These are phyloP conservation scores for Engraulis encrasicolus DNA, from an alignment of 2,113 vertebrate species.

Conservation along the genomic window DNA sequence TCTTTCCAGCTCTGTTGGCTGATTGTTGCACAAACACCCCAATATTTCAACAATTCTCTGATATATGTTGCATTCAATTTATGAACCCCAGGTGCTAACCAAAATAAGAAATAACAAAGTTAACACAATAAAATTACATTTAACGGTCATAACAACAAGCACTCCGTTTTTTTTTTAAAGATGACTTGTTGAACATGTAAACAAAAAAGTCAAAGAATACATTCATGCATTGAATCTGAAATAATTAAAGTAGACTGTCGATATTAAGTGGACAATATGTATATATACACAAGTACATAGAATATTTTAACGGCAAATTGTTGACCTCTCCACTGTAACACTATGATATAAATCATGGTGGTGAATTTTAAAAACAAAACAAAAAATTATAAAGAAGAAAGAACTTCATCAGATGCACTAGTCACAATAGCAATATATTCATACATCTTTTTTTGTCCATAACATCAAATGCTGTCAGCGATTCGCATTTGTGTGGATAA, in stretches of 20 bases:
- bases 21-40: not conserved
- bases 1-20: not conserved
- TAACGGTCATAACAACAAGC: not conserved
- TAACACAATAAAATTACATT: not conserved
- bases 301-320: not conserved
- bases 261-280: not conserved
- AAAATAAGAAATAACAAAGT: not conserved
- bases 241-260: not conserved
- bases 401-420: not conserved
- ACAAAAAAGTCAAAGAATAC: not conserved
- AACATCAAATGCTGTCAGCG: not conserved
- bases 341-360: not conserved
- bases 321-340: not conserved
- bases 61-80: not conserved
- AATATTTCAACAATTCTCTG: not conserved
- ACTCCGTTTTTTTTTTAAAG: not conserved
- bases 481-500: not conserved
- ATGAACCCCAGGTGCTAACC: not conserved
- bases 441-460: not conserved
- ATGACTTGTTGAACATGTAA: not conserved
- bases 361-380: not conserved
- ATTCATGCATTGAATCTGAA: not conserved
- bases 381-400: not conserved
- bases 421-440: conserved; percentile 1
- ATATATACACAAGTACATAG: not conserved